Evolutionary conservation across 2,797 vertebrate genomes (phyloP).

Genomic region (Platalea minor): DNA sequence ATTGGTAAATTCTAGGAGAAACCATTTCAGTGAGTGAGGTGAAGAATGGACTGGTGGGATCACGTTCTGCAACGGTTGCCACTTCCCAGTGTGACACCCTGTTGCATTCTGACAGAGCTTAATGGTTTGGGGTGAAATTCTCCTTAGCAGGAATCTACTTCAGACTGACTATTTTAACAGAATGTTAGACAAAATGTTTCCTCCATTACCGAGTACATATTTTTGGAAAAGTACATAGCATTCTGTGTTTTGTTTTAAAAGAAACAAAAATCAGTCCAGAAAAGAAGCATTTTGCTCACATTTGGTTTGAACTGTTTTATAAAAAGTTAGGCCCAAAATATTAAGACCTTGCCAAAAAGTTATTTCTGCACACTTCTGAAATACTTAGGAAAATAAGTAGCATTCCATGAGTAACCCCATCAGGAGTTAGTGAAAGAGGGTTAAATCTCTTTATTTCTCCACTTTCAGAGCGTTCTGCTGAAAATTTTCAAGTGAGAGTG

Average conservation of each 20-base stretch:
- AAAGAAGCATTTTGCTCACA: background rate
- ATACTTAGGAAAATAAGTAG: background rate
- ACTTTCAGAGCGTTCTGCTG: background rate
- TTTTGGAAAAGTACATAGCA: background rate
- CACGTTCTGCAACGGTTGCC: rapidly evolving
- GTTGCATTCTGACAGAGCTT: background rate
- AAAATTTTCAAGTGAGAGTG: background rate
- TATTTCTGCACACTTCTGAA: background rate
- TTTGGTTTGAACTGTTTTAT: background rate
- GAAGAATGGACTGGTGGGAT: background rate
- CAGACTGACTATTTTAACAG: background rate
- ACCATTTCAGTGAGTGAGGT: background rate
- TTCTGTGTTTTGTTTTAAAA: background rate
- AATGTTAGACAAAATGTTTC: background rate
- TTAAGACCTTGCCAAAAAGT: background rate
- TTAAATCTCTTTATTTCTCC: background rate
- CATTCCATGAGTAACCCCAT: background rate
- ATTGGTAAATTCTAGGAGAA: background rate
- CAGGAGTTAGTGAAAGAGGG: background rate
- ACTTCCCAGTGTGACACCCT: background rate
- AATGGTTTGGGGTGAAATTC: background rate
- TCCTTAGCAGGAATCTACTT: background rate
- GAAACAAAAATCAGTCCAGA: background rate
- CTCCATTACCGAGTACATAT: background rate
- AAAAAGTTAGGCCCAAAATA: background rate